These are phyloP conservation scores for Myotis davidii DNA, from an alignment of 2,113 vertebrate species.

Conservation along the genomic window DNA sequence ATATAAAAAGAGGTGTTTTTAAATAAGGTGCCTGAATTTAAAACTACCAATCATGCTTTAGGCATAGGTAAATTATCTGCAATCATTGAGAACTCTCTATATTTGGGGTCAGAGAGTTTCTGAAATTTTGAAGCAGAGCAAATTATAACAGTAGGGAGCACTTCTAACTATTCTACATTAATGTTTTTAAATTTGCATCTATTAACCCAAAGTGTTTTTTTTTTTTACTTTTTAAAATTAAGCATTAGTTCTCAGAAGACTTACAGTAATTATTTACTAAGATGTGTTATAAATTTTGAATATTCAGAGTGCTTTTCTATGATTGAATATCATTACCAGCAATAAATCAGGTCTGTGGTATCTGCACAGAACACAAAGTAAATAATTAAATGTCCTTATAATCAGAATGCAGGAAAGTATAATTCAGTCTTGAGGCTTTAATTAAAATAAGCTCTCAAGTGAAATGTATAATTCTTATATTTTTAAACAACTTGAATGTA, in stretches of 20 bases:
- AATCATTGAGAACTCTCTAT: background rate
- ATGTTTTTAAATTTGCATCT: background rate
- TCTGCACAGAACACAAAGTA: background rate
- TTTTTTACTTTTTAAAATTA: slow-evolving; percentile 55
- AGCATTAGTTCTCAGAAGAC: background rate
- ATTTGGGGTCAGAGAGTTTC: slow-evolving; percentile 6
- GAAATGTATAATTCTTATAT: background rate
- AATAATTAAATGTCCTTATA: slow-evolving; percentile 27
- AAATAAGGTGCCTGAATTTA: background rate
- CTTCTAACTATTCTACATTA: background rate
- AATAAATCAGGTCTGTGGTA: background rate
- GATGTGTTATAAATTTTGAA: slow-evolving; percentile 45
- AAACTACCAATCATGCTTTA: background rate
- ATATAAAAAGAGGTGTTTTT: background rate
- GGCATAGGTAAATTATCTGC: background rate
- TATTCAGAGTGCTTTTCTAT: slow-evolving; percentile 40
- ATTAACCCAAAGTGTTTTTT: background rate
- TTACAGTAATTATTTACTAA: slow-evolving; percentile 31
- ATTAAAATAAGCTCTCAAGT: slow-evolving; percentile 30
- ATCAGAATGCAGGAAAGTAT: slow-evolving; percentile 33
- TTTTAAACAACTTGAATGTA: slow-evolving; percentile 42
- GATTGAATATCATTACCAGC: slow-evolving; percentile 44
- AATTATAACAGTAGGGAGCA: background rate
- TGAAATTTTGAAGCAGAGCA: slow-evolving; percentile 42
- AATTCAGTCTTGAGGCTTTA: slow-evolving; percentile 52